These are phyloP conservation scores for Rhadina sibilatrix DNA, from an alignment of 2,113 vertebrate genomes.

Conservation along the genomic window DNA sequence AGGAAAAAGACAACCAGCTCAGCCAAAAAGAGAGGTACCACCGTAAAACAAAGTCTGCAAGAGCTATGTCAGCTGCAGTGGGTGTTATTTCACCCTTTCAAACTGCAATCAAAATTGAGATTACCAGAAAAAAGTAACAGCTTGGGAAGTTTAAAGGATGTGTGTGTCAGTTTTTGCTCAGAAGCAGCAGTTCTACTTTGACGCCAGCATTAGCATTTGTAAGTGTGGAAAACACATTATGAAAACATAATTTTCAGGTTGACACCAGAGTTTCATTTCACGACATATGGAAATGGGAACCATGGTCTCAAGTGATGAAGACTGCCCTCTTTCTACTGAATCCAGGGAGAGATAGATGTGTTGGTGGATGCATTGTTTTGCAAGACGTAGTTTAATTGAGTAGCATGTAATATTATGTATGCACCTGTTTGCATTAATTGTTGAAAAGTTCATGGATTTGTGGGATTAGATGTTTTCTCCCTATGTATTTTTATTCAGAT, in stretches of 20 bases:
- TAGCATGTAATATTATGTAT: background rate
- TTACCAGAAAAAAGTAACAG: background rate
- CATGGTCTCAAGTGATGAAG: background rate
- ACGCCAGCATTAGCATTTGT: background rate
- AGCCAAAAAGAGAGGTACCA: background rate
- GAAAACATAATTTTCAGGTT: background rate
- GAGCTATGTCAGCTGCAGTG: background rate
- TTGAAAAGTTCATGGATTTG: background rate
- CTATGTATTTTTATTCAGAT: background rate
- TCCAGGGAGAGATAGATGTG: background rate
- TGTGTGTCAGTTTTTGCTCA: background rate
- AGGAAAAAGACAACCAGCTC: background rate
- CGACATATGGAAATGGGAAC: background rate
- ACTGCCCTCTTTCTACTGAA: background rate
- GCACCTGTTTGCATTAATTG: background rate
- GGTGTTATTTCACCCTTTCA: background rate
- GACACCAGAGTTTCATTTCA: background rate
- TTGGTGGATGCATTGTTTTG: background rate
- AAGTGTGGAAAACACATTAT: background rate
- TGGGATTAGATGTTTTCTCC: background rate
- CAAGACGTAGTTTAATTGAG: background rate
- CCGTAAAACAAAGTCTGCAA: background rate
- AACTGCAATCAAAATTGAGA: background rate
- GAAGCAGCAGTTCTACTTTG: background rate
- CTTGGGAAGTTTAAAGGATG: background rate